Evolutionary conservation across 2,797 vertebrate genomes (phyloP).

Genomic region (Girardinus metallicus): DNA sequence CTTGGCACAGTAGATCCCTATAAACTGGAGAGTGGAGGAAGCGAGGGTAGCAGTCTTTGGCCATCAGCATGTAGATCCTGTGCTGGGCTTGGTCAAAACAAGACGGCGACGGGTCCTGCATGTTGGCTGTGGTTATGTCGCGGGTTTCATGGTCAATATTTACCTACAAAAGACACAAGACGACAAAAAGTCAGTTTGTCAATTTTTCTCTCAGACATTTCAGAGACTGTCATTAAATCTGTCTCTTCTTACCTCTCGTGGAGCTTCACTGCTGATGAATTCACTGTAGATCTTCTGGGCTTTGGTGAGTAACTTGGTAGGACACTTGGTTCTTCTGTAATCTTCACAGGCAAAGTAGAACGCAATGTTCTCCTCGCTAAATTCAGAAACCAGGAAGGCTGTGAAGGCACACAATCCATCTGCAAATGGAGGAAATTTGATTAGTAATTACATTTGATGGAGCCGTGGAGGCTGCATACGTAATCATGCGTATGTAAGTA

Average conservation of each 20-base stretch:
- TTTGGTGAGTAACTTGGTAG: conserved; percentile 85
- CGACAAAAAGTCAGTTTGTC: conserved; percentile 14
- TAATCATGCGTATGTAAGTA: neutral
- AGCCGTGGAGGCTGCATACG: neutral
- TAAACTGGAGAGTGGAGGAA: conserved; percentile 80
- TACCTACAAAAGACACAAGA: conserved; percentile 58
- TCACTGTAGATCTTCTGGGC: conserved; percentile 93
- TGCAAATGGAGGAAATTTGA: conserved; percentile 62
- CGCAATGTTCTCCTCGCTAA: conserved; percentile 97
- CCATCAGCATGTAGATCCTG: conserved; percentile 85
- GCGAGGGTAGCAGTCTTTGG: conserved; percentile 85
- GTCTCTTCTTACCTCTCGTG: conserved; percentile 88
- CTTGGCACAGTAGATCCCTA: conserved; percentile 72
- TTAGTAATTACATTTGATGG: conserved; percentile 19
- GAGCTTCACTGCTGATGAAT: conserved; percentile 92
- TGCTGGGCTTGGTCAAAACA: conserved; percentile 82
- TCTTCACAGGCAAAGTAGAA: conserved; percentile 98
- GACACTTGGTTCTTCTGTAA: conserved; percentile 88
- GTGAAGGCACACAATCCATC: conserved; percentile 94
- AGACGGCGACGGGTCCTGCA: conserved; percentile 64
- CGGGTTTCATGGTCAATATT: conserved; percentile 86
- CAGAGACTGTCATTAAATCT: too few species aligned
- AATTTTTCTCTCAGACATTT: neutral
- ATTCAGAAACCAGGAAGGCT: conserved; percentile 93
- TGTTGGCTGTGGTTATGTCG: conserved; percentile 82